These are phyloP conservation scores for human DNA, from an alignment of 2,113 vertebrate species.

Conservation along the genomic window GRCh38 chr2:101126501-101127000, in stretches of 20 bases:
- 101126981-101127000: not conserved
- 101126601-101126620: not conserved
- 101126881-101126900: not conserved
- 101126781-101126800: not conserved
- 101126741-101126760: not conserved
- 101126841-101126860: not conserved
- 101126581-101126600: not conserved
- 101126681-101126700: not conserved
- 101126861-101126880: not conserved
- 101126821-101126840: not conserved
- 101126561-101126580: not conserved
- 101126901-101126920: not conserved
- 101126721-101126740: not conserved
- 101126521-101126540: not conserved
- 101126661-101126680: not conserved
- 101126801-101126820: not conserved
- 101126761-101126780: not conserved
- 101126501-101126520: not conserved
- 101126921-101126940: not conserved
- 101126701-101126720: not conserved
- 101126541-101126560: not conserved
- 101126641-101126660: not conserved
- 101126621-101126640: not conserved
- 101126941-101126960: not conserved
- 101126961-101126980: not conserved